Conservation (phyloP, 1,140 invertebrate species). For the Bilobella aurantiaca region DNA sequence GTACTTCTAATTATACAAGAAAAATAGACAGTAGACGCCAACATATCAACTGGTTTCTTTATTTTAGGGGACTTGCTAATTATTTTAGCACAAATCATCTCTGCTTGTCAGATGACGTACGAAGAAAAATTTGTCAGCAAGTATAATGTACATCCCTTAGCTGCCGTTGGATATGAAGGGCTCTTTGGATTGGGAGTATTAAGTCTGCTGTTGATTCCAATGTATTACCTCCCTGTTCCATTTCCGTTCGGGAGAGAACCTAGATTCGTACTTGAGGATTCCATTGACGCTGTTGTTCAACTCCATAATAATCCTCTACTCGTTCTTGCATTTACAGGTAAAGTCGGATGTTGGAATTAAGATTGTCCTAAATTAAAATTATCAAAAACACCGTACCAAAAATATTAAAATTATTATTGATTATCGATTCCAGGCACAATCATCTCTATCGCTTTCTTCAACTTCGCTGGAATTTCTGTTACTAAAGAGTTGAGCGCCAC, state of each 20-base stretch:
- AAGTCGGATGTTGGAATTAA: conserved; percentile 27
- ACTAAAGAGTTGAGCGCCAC: conserved; percentile 88
- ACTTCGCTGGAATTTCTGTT: conserved; percentile 87
- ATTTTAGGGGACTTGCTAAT: conserved; percentile 75
- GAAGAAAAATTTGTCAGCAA: conserved; percentile 82
- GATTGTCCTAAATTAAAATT: too few relatives aligned
- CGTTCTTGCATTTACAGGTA: conserved; percentile 55
- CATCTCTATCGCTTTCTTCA: conserved; percentile 57
- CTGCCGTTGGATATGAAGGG: conserved; percentile 88
- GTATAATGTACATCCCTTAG: conserved; percentile 68
- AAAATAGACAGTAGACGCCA: too few relatives aligned
- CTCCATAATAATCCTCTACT: conserved; percentile 57
- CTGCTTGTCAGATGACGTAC: conserved; percentile 83
- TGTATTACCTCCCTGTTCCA: conserved; percentile 69
- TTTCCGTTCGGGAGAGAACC: conserved; percentile 64
- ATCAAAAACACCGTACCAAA: too few relatives aligned
- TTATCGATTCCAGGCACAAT: neutral
- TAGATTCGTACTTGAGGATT: conserved; percentile 67
- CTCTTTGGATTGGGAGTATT: conserved; percentile 76
- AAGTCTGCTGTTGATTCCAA: conserved; percentile 60
- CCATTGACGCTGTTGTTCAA: conserved; percentile 70
- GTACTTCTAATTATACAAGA: neutral
- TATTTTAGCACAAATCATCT: conserved; percentile 78
- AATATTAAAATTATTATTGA: neutral
- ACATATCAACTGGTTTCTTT: neutral